Evolutionary conservation across 2,113 vertebrate species (phyloP).

Genomic region (Mirza zaza): DNA sequence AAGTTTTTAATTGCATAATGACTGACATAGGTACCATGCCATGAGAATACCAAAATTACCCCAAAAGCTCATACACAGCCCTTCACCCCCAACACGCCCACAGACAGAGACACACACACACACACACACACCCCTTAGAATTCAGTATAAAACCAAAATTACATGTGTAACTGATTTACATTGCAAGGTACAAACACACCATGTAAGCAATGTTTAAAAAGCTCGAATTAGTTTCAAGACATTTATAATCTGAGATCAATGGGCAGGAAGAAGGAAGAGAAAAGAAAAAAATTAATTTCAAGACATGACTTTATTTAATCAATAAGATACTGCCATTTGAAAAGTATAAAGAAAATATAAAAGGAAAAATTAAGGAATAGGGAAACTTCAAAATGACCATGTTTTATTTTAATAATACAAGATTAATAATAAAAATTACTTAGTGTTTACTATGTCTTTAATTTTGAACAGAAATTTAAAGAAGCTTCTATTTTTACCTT

Average conservation of each 20-base stretch:
- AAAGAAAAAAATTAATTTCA: not conserved
- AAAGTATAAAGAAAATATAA: not conserved
- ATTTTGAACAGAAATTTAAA: not conserved
- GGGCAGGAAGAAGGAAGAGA: not conserved
- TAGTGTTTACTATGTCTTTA: not conserved
- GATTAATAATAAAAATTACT: not conserved
- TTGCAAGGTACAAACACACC: not conserved
- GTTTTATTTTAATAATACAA: not conserved
- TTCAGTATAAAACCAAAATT: not conserved
- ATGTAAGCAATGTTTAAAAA: not conserved
- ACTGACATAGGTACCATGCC: not conserved
- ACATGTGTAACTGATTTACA: not conserved
- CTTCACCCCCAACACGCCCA: rapidly evolving
- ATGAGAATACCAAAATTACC: not conserved
- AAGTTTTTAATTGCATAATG: slow-evolving; percentile 33
- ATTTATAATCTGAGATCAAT: not conserved
- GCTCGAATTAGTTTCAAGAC: not conserved
- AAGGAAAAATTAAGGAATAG: not conserved
- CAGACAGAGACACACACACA: not conserved
- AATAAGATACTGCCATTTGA: not conserved
- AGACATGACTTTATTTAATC: not conserved
- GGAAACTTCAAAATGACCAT: not conserved
- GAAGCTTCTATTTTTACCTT: not conserved
- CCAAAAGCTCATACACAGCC: not conserved
- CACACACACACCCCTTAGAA: not conserved